Evolutionary conservation across 2,888 invertebrate species (phyloP).

Genomic region (Ornithoptera alexandrae): DNA sequence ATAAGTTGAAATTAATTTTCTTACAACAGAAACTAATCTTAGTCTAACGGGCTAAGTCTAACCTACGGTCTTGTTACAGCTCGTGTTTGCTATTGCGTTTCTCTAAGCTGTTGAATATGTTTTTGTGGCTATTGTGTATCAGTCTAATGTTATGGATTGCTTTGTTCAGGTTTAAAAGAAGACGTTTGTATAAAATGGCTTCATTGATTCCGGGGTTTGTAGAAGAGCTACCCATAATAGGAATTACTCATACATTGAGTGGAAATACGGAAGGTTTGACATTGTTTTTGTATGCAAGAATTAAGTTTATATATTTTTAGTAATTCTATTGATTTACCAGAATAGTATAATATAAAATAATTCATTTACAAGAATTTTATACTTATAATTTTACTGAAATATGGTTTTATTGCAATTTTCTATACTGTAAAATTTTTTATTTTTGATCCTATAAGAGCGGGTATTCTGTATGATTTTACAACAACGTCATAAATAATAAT

Average conservation of each 20-base stretch:
- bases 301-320: neutral
- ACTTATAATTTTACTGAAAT: too few species aligned
- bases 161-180: slow-evolving; percentile 49
- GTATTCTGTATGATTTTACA: too few species aligned
- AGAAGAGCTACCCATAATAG: slow-evolving; percentile 51
- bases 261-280: slow-evolving; percentile 58
- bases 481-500: too few species aligned
- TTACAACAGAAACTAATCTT: neutral
- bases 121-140: slow-evolving; percentile 15
- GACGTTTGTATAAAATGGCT: slow-evolving; percentile 57
- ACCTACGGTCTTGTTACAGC: neutral
- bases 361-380: too few species aligned
- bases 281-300: neutral
- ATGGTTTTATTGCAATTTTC: too few species aligned
- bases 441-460: too few species aligned
- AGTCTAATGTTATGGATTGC: slow-evolving; percentile 40
- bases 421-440: too few species aligned
- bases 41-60: neutral
- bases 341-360: neutral
- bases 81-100: neutral
- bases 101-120: slow-evolving; percentile 6
- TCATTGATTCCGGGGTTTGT: slow-evolving; percentile 40
- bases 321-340: neutral
- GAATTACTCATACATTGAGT: slow-evolving; percentile 48
- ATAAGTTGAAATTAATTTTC: slow-evolving; percentile 3